A percentile compares a stretch with the other conserved stretches of the same genome.
phyloP scores from a whole-genome alignment of 2,797 vertebrate genomes.

The Sebastes oblongus region DNA sequence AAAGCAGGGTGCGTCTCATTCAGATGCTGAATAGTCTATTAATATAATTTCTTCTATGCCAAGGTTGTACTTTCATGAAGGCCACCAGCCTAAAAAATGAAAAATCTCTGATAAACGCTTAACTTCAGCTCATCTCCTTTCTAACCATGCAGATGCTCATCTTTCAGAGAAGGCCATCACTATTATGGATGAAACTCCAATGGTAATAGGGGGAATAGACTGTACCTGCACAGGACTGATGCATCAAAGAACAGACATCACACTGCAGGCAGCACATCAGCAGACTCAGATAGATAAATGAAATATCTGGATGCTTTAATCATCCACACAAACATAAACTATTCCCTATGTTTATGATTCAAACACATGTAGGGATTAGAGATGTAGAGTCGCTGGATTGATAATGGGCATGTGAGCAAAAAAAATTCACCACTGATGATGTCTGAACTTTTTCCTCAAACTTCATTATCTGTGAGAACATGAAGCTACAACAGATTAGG shows the following conservation, averaged over 20 bases:
- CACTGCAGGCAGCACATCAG: constrained; percentile 12
- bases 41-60: not conserved
- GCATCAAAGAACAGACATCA: constrained; percentile 16
- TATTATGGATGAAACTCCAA: constrained; percentile 26
- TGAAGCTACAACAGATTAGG: not conserved
- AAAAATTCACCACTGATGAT: not conserved
- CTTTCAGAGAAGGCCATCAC: constrained; percentile 8
- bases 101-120: not conserved
- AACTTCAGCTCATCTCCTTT: constrained; percentile 16
- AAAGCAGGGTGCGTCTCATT: no score
- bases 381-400: not conserved
- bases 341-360: not conserved
- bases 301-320: constrained; percentile 5
- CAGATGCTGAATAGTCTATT: not conserved
- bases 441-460: not conserved
- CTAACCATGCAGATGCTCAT: not conserved
- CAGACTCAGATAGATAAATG: not conserved
- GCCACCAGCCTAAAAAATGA: not conserved
- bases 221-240: constrained; percentile 10
- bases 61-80: not conserved
- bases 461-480: not conserved
- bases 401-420: not conserved
- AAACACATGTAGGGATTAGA: not conserved
- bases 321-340: not conserved
- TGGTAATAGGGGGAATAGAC: constrained; percentile 10